Conservation (phyloP, 2,888 invertebrate genomes). For the Ypsolopha scabrella region DNA sequence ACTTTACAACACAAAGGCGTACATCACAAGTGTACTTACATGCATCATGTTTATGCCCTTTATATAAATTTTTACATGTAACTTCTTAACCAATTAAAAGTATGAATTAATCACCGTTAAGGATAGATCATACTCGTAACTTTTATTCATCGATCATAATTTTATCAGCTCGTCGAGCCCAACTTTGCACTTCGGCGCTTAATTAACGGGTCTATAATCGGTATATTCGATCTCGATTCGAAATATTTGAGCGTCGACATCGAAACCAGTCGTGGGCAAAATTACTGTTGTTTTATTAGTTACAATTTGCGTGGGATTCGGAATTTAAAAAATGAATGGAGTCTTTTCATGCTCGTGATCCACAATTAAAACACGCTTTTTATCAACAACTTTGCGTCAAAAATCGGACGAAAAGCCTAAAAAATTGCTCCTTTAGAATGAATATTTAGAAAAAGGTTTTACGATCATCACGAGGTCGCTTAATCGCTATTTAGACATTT, state of each 20-base stretch:
- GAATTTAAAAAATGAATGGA: no score
- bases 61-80: no score
- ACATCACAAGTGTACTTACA: no score
- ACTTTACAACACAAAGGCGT: no score
- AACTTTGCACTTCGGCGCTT: constrained; percentile 7
- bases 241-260: constrained; percentile 1
- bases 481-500: background rate
- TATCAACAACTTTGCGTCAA: background rate
- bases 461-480: background rate
- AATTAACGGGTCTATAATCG: constrained; percentile 9
- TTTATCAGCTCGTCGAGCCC: background rate
- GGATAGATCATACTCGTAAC: background rate
- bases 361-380: background rate
- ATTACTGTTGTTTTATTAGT: constrained; percentile 7
- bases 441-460: background rate
- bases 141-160: background rate
- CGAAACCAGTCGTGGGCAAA: constrained; percentile 1
- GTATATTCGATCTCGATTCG: constrained; percentile 2
- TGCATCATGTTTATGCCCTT: no score
- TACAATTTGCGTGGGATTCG: background rate
- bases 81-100: no score
- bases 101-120: background rate
- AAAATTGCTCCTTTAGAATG: no score
- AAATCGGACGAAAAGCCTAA: no score
- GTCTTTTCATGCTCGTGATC: no score